Conservation (phyloP, 2,113 vertebrate species). For the Strix aluco region DNA sequence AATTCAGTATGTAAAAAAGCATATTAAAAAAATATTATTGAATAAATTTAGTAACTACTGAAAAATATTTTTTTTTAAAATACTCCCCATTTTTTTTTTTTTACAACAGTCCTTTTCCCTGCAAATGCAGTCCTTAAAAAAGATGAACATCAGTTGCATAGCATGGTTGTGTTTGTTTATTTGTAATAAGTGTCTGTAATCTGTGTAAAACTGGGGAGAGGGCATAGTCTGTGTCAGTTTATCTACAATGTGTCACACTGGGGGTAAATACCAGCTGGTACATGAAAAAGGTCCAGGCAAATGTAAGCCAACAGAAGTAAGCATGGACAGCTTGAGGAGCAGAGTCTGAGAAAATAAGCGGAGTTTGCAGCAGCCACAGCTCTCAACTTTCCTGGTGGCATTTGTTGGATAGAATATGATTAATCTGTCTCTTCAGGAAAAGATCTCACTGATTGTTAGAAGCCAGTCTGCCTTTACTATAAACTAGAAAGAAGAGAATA, state of each 20-base stretch:
- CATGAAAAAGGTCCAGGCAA: conserved; percentile 37
- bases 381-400: not conserved
- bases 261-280: conserved; percentile 61
- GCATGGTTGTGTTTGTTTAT: conserved; percentile 44
- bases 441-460: not conserved
- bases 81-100: not conserved
- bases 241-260: conserved; percentile 10
- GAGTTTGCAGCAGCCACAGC: not conserved
- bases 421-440: not conserved
- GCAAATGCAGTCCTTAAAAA: not conserved
- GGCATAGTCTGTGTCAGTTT: conserved; percentile 29
- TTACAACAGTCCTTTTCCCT: not conserved
- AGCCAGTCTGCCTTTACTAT: not conserved
- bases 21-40: not conserved
- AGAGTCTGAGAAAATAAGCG: not conserved
- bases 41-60: not conserved
- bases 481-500: not conserved
- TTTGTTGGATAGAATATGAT: not conserved
- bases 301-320: not conserved
- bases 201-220: conserved; percentile 23
- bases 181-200: conserved; percentile 21
- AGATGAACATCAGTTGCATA: not conserved
- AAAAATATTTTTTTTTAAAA: not conserved
- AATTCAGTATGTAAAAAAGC: not conserved
- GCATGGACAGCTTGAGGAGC: conserved; percentile 46